These are phyloP conservation scores for Stenolophus ochropezus DNA, from an alignment of 2,888 invertebrate species.

Conservation along the genomic window DNA sequence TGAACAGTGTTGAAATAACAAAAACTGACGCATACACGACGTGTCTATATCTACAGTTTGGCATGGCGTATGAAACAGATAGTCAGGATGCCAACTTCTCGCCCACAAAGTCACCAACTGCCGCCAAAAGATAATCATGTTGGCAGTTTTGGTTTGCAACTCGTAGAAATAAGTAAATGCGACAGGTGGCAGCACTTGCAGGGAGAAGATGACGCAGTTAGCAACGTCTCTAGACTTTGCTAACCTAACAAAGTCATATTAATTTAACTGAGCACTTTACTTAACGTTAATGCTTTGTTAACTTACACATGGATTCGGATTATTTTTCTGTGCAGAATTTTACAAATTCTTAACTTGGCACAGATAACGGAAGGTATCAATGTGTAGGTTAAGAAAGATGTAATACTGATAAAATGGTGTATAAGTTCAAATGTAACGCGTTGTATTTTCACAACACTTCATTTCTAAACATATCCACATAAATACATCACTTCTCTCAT, in stretches of 20 bases:
- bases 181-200: slow-evolving; percentile 5
- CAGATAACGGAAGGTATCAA: slow-evolving; percentile 10
- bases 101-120: not conserved
- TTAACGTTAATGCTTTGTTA: slow-evolving; percentile 39
- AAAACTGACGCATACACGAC: slow-evolving; percentile 50
- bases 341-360: slow-evolving; percentile 28
- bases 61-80: slow-evolving; percentile 48
- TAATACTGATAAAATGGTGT: slow-evolving; percentile 14
- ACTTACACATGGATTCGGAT: slow-evolving; percentile 17
- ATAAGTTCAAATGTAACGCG: slow-evolving; percentile 17
- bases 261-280: slow-evolving; percentile 46
- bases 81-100: not conserved
- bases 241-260: slow-evolving; percentile 38
- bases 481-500: not conserved
- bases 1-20: slow-evolving; percentile 53
- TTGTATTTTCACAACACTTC: not conserved
- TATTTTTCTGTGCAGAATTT: slow-evolving; percentile 39
- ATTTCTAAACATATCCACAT: not conserved
- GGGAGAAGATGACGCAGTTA: not conserved
- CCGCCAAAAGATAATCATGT: slow-evolving; percentile 28
- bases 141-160: slow-evolving; percentile 52
- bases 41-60: slow-evolving; percentile 55
- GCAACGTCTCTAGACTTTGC: slow-evolving; percentile 1
- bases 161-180: slow-evolving; percentile 38
- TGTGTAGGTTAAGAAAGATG: slow-evolving; percentile 34